Percentiles rank a stretch among this genome's conserved stretches.
Evolutionary conservation across 2,797 vertebrate genomes (phyloP).

Genomic region (Amblyopsis hoosieri): DNA sequence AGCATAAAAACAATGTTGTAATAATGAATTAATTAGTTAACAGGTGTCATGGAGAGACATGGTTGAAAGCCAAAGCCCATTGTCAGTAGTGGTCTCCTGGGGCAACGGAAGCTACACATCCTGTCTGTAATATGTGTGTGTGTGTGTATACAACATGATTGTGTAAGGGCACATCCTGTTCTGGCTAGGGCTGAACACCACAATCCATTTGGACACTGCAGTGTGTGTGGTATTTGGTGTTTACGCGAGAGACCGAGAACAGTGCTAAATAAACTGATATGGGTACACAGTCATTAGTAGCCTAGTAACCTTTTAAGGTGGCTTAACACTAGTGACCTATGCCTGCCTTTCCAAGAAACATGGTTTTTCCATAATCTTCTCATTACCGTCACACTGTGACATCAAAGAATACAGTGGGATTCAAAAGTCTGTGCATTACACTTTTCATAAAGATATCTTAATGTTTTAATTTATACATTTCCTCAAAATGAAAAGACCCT

Average conservation of each 20-base stretch:
- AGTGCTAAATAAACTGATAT: neutral
- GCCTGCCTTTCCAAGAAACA: too few relatives aligned
- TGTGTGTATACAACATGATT: too few relatives aligned
- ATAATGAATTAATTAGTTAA: too few relatives aligned
- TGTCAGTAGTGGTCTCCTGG: neutral
- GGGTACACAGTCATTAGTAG: neutral
- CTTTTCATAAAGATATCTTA: too few relatives aligned
- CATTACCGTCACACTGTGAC: too few relatives aligned
- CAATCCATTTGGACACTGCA: neutral
- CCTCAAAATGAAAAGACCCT: too few relatives aligned
- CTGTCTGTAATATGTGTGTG: neutral
- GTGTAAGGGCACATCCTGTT: neutral
- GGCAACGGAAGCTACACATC: conserved; percentile 1
- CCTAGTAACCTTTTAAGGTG: too few relatives aligned
- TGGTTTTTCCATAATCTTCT: too few relatives aligned
- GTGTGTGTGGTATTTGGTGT: neutral
- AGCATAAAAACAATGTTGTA: neutral
- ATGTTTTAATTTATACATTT: too few relatives aligned
- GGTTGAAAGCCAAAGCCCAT: neutral
- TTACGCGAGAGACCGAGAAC: neutral
- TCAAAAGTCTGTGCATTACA: too few relatives aligned
- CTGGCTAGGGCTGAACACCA: neutral
- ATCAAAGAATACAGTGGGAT: too few relatives aligned
- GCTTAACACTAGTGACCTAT: too few relatives aligned
- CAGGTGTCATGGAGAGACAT: neutral